Conservation (phyloP, 1,140 invertebrate genomes). For the Hylaeus anthracinus region DNA sequence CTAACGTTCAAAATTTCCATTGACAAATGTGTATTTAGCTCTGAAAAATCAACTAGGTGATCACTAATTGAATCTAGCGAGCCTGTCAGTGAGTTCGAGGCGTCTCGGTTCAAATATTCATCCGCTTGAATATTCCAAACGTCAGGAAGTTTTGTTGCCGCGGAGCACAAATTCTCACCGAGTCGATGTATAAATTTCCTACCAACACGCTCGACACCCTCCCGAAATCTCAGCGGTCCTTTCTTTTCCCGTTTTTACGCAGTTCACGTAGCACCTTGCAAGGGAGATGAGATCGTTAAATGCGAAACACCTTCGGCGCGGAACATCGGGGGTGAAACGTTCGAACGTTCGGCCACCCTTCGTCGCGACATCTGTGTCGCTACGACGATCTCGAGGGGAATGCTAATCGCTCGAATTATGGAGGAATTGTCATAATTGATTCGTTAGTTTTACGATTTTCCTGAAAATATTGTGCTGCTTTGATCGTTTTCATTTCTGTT, state of each 20-base stretch:
- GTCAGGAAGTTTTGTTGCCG: neutral
- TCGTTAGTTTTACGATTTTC: neutral
- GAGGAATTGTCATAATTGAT: neutral
- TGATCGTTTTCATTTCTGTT: no score
- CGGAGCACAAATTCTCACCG: neutral
- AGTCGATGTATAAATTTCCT: neutral
- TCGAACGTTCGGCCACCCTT: neutral
- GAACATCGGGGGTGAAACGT: neutral
- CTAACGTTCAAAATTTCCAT: neutral
- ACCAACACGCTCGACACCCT: neutral
- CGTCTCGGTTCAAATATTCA: neutral
- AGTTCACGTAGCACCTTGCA: neutral
- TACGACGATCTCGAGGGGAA: neutral
- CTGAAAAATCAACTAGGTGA: slow-evolving; percentile 5
- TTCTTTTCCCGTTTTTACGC: neutral
- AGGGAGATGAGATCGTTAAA: neutral
- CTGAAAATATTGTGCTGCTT: no score
- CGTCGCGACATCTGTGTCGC: neutral
- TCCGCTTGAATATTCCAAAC: neutral
- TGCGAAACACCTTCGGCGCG: neutral
- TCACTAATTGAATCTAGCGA: neutral
- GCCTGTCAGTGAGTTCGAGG: neutral
- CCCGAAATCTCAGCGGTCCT: neutral
- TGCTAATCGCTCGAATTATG: neutral
- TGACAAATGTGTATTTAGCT: slow-evolving; percentile 25